Conservation (phyloP, 2,113 vertebrate species). For the Oxygymnocypris stewartii region DNA sequence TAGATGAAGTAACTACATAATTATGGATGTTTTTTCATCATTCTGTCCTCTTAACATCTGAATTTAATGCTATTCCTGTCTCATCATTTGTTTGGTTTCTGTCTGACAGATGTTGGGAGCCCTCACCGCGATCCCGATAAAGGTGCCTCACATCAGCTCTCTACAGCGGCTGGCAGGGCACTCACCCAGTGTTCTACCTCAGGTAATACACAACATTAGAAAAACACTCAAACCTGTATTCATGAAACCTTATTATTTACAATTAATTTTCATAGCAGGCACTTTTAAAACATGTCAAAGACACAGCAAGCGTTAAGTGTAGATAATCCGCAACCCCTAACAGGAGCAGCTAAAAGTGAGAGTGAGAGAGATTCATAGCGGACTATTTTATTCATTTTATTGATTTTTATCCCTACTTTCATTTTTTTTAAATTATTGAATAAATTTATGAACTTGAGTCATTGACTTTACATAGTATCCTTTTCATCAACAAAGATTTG, state of each 20-base stretch:
- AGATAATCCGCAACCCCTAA: not conserved
- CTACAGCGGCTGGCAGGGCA: slow-evolving; percentile 95
- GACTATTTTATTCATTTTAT: not conserved
- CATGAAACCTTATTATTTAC: not conserved
- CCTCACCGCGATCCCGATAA: slow-evolving; percentile 89
- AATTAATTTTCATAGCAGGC: not conserved
- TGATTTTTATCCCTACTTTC: not conserved
- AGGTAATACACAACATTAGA: slow-evolving; percentile 76
- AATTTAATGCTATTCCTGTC: not conserved
- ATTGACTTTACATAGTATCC: not conserved
- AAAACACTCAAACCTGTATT: not conserved
- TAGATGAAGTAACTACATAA: not conserved
- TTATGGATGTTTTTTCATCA: not conserved
- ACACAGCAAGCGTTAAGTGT: no score
- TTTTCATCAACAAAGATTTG: not conserved
- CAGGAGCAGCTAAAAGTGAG: not conserved
- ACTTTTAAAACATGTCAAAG: not conserved
- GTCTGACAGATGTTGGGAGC: slow-evolving; percentile 85
- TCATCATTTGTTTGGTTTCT: slow-evolving; percentile 12
- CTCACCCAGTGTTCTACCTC: slow-evolving; percentile 94
- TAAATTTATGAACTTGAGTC: not conserved
- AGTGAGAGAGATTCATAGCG: not conserved
- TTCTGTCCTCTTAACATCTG: not conserved
- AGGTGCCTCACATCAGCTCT: slow-evolving; percentile 98
- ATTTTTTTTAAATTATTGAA: not conserved